Base-by-base conservation (phyloP, 2,888 invertebrate species). In the Athalia circularis region DNA sequence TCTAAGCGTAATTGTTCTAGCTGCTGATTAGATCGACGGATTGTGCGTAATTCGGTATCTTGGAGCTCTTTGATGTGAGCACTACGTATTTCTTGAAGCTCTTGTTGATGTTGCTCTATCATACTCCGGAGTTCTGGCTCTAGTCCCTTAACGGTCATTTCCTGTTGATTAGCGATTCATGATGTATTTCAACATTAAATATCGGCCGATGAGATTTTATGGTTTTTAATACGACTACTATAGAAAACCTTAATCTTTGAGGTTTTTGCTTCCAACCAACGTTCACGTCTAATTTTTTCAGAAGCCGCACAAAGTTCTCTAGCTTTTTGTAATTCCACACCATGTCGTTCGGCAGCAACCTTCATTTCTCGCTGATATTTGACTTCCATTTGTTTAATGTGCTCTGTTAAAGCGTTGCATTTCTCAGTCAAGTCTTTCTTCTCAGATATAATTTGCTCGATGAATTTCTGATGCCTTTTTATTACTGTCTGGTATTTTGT, bases 61-160 rank as follows among this genome's bases (percentile, higher is more conserved):
- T 94, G 92, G 3, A 96, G 92, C 83, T 94, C 94, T 64, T 93
- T 92, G 82, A 94, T 93, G 86, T 95, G 94, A 76, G 93, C 91
- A 0, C 93, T 92, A 11, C 95, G 90, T 86, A 96, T 92, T 83
- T 96, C 95, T 0, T 94, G 91, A 78, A 96, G 89, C 85, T 95
- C 94, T 85, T 93, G 92, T 83, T 94, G 94, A 86, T 95, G 95
- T 2, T 94, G 92, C 29, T 94, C 93, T 52, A 95, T 94, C 94
- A 97, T 95, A 84, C 94, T 94, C 45, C 95, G 93, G 3, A 97
- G 92, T 88, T 97, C 97, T 0, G 95, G 94, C 89, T 97, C 96
- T n/a, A 97, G 89, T 0, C 96, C 96, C 91, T 96, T 96, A 0
- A 97, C 95, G 4, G 97, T 96, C 86, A 96, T 91, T 87, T 96